phyloP scores from a whole-genome alignment of 2,888 invertebrate genomes.

The Drosophila paracracens region DNA sequence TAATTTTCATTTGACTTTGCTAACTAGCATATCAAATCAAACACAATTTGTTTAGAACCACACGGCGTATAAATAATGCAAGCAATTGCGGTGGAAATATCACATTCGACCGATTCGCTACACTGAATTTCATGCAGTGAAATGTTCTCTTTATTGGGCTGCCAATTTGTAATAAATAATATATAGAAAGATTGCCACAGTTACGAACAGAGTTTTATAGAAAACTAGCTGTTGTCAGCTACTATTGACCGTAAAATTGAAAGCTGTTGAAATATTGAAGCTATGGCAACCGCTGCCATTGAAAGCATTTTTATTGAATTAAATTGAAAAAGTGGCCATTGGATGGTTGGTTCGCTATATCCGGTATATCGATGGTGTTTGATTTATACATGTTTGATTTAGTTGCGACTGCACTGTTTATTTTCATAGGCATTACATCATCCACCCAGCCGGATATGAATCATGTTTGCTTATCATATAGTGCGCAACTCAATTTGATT shows the following conservation, averaged over 20 bases:
- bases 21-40: background rate
- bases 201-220: background rate
- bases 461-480: conserved; percentile 13
- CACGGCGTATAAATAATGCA: conserved; percentile 13
- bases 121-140: conserved; percentile 13
- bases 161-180: conserved; percentile 17
- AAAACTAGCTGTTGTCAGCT: background rate
- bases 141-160: background rate
- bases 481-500: conserved; percentile 20
- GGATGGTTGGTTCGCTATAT: background rate
- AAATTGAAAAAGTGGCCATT: background rate
- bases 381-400: conserved; percentile 36
- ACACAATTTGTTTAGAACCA: background rate
- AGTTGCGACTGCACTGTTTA: conserved; percentile 23
- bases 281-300: background rate
- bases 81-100: conserved; percentile 34
- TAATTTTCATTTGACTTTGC: background rate
- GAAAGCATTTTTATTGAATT: background rate
- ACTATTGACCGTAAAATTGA: conserved; percentile 14
- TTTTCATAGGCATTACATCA: conserved; percentile 10
- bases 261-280: conserved; percentile 10
- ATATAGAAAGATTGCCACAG: background rate
- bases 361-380: conserved; percentile 20
- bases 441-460: conserved; percentile 5
- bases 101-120: conserved; percentile 36